These are phyloP conservation scores for Camelus bactrianus DNA, from an alignment of 2,113 vertebrate species.

Conservation along the genomic window DNA sequence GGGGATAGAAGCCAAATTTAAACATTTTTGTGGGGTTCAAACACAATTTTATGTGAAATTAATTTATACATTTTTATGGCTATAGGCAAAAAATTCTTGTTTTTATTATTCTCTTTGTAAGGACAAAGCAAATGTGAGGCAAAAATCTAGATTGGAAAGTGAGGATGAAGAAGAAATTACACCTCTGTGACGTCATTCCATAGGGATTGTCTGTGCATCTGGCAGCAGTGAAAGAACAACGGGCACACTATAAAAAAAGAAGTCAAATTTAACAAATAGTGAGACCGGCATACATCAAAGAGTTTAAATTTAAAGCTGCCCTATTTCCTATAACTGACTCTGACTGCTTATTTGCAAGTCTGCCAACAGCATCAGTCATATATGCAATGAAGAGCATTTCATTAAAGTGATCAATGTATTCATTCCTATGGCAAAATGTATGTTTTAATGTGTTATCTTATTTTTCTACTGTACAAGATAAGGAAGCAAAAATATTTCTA, in stretches of 20 bases:
- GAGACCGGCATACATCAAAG: not conserved
- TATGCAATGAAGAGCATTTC: not conserved
- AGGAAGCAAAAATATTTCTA: not conserved
- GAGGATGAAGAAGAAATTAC: not conserved
- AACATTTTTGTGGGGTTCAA: not conserved
- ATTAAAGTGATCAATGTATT: slow-evolving; percentile 18
- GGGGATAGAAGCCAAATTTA: not conserved
- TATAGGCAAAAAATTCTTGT: not conserved
- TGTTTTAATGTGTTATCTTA: not conserved
- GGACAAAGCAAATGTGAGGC: not conserved
- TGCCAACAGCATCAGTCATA: not conserved
- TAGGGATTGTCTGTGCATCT: not conserved
- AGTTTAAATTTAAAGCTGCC: not conserved
- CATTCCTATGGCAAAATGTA: not conserved
- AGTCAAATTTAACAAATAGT: not conserved
- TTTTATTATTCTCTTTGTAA: slow-evolving; percentile 16
- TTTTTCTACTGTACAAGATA: slow-evolving; percentile 9
- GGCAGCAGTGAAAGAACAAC: not conserved
- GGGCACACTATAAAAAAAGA: not conserved
- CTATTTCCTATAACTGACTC: not conserved
- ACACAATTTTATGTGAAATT: slow-evolving; percentile 10
- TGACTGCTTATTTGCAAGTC: not conserved
- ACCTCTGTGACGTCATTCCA: not conserved
- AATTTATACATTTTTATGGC: not conserved
- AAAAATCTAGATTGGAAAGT: not conserved